Evolutionary conservation across 2,797 vertebrate species (phyloP).

Genomic region (Syngnathus acus): DNA sequence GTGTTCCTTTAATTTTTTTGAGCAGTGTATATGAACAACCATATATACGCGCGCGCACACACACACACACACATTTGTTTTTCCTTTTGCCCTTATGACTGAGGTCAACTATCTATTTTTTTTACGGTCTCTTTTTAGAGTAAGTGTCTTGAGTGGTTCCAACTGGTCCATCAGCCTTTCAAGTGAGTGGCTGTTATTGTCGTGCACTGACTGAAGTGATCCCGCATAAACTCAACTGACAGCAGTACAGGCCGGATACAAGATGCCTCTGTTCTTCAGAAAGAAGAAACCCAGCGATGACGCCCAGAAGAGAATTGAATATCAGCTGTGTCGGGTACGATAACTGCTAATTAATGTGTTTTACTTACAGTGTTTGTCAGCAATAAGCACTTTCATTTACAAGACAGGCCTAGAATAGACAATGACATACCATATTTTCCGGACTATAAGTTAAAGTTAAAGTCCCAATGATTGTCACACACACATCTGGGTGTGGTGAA

Average conservation of each 20-base stretch:
- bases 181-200: slow-evolving; percentile 4
- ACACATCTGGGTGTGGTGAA: too few relatives aligned
- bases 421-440: too few relatives aligned
- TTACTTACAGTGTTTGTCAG: neutral
- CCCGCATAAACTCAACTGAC: slow-evolving; percentile 3
- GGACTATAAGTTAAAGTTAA: too few relatives aligned
- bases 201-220: slow-evolving; percentile 5
- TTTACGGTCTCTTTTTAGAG: neutral
- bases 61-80: neutral
- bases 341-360: neutral
- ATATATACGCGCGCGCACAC: too few relatives aligned
- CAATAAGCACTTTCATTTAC: too few relatives aligned
- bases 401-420: too few relatives aligned
- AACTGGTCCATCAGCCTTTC: neutral
- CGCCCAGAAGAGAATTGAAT: slow-evolving; percentile 83
- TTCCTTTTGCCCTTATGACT: neutral
- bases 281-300: slow-evolving; percentile 86
- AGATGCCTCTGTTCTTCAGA: slow-evolving; percentile 86
- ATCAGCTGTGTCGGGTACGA: slow-evolving; percentile 87
- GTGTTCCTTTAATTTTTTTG: too few relatives aligned
- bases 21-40: too few relatives aligned
- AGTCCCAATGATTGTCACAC: too few relatives aligned
- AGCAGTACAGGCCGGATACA: slow-evolving; percentile 15
- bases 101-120: neutral
- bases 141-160: slow-evolving; percentile 7